These are phyloP conservation scores for Drosophila arizonae DNA, from an alignment of 1,140 invertebrate genomes.

Conservation along the genomic window DNA sequence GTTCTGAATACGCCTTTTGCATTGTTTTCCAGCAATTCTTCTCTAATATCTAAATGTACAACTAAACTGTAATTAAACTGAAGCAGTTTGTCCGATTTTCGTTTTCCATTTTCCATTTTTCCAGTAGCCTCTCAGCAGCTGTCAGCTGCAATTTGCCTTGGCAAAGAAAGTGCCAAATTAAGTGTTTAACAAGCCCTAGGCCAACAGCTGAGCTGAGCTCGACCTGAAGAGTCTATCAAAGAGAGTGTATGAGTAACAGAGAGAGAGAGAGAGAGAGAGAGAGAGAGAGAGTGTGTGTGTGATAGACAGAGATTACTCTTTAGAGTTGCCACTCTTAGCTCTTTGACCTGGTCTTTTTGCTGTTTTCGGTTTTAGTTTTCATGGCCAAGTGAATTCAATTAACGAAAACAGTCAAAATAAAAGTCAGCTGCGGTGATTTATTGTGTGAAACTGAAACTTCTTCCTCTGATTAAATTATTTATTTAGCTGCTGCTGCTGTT, in stretches of 20 bases:
- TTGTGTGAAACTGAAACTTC: constrained; percentile 74
- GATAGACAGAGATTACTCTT: background rate
- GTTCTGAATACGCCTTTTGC: constrained; percentile 49
- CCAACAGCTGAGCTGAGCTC: constrained; percentile 3
- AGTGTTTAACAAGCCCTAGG: constrained; percentile 6
- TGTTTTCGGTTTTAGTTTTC: constrained; percentile 20
- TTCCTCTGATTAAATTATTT: constrained; percentile 21
- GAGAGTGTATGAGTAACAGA: background rate
- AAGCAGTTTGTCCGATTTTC: no score
- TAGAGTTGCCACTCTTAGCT: no score
- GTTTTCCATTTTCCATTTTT: background rate
- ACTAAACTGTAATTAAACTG: constrained; percentile 22
- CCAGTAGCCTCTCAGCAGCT: constrained; percentile 17
- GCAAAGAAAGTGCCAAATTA: constrained; percentile 42
- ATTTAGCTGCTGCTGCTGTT: constrained; percentile 6
- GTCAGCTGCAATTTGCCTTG: constrained; percentile 13
- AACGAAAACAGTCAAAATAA: constrained; percentile 50
- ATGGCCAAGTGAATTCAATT: constrained; percentile 69
- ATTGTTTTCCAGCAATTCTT: constrained; percentile 19
- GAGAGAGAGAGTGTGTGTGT: background rate
- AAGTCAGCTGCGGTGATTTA: constrained; percentile 72
- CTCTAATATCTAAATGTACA: constrained; percentile 9
- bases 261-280: background rate
- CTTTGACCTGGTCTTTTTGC: no score
- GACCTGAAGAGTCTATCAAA: background rate